phyloP scores from a whole-genome alignment of 2,888 invertebrate species.

The Mesodorylaimus sp. region DNA sequence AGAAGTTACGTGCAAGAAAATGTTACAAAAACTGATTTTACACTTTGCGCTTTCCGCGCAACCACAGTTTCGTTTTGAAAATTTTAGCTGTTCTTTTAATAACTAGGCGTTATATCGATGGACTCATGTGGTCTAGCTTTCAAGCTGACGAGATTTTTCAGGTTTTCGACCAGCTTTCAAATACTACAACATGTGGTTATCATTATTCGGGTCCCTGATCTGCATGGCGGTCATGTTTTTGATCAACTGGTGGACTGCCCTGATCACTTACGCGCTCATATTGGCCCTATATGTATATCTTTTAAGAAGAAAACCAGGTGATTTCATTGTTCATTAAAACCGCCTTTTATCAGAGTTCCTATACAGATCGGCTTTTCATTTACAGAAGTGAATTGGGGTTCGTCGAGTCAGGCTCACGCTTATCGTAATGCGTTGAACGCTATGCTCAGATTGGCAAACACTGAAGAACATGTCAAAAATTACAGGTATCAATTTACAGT shows the following conservation, averaged over 20 bases:
- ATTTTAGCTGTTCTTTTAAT: no score
- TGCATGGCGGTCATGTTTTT: conserved; percentile 38
- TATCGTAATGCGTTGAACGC: conserved; percentile 72
- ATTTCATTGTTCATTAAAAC: conserved; percentile 12
- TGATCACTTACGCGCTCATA: conserved; percentile 35
- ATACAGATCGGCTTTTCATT: conserved; percentile 2
- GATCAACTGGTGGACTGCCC: conserved; percentile 37
- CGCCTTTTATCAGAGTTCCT: not conserved
- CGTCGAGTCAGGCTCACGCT: conserved; percentile 79
- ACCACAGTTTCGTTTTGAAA: no score
- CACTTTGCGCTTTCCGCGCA: no score
- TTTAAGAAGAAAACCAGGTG: conserved; percentile 72
- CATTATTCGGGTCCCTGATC: conserved; percentile 52
- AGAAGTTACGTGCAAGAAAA: no score
- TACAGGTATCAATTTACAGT: conserved; percentile 40
- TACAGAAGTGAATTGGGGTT: conserved; percentile 76
- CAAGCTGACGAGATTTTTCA: no score
- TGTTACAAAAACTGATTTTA: no score
- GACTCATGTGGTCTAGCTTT: no score
- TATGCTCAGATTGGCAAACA: conserved; percentile 63
- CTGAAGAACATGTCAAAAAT: conserved; percentile 87
- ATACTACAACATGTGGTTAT: conserved; percentile 75
- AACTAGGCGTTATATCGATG: no score
- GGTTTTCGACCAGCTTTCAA: conserved; percentile 30
- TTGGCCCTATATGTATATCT: conserved; percentile 60